These are phyloP conservation scores for Ctenopoma kingsleyae DNA, from an alignment of 2,797 vertebrate species.

Conservation along the genomic window DNA sequence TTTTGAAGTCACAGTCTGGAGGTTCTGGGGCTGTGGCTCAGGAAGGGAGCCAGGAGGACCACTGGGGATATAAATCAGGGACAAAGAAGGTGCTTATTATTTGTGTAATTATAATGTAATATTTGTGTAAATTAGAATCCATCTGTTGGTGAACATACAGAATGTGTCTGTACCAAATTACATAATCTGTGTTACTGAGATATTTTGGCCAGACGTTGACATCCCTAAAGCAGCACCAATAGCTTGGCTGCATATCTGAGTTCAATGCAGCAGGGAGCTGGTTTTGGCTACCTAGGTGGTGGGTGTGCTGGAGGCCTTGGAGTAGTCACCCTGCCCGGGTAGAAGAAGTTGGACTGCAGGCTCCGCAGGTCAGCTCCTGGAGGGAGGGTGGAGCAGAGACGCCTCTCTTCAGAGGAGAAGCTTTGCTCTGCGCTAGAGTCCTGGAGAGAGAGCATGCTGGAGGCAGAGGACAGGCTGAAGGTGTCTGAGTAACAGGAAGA, in stretches of 20 bases:
- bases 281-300: slow-evolving; percentile 42
- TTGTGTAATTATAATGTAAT: not conserved
- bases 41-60: slow-evolving; percentile 10
- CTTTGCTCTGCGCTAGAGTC: slow-evolving; percentile 76
- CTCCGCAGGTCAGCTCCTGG: slow-evolving; percentile 68
- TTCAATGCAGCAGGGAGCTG: not conserved
- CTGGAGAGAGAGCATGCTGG: slow-evolving; percentile 91
- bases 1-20: slow-evolving; percentile 34
- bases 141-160: not conserved
- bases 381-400: slow-evolving; percentile 75
- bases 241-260: not conserved
- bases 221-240: not conserved
- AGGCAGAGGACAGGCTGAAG: slow-evolving; percentile 85
- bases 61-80: slow-evolving; percentile 13
- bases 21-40: slow-evolving; percentile 20
- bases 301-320: slow-evolving; percentile 48
- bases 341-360: slow-evolving; percentile 65
- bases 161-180: not conserved
- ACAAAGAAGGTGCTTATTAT: not conserved
- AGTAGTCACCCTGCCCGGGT: slow-evolving; percentile 66
- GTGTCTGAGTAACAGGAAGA: slow-evolving; percentile 76
- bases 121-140: not conserved
- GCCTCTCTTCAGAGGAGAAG: slow-evolving; percentile 53
- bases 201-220: not conserved
- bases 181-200: not conserved